Evolutionary conservation across 1,140 invertebrate species (phyloP).

Genomic region (Oppia nitens): DNA sequence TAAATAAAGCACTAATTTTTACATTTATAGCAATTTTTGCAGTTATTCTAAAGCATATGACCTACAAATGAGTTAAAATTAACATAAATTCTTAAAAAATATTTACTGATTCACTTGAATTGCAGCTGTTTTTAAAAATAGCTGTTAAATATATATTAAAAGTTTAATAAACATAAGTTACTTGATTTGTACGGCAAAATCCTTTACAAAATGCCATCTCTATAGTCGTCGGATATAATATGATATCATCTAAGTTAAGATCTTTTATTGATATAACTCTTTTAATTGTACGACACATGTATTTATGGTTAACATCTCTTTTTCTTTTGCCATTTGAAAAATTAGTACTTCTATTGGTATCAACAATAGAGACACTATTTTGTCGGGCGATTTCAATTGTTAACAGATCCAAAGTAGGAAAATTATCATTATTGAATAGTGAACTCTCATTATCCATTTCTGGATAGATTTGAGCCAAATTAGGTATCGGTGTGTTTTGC

Average conservation of each 20-base stretch:
- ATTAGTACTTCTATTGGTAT: too few relatives aligned
- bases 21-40: too few relatives aligned
- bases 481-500: constrained; percentile 1
- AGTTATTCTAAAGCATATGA: too few relatives aligned
- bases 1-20: too few relatives aligned
- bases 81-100: too few relatives aligned
- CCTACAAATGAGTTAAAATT: too few relatives aligned
- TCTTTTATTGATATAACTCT: not conserved
- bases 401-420: constrained; percentile 8
- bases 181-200: not conserved
- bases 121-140: too few relatives aligned
- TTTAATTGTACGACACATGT: not conserved
- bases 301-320: too few relatives aligned
- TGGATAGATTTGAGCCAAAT: constrained; percentile 6
- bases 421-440: not conserved
- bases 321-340: not conserved
- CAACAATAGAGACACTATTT: not conserved
- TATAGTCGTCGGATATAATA: not conserved
- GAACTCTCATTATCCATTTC: not conserved
- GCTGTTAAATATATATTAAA: too few relatives aligned
- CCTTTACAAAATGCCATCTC: not conserved
- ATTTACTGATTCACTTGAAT: too few relatives aligned
- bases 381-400: not conserved
- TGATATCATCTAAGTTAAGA: not conserved
- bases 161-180: too few relatives aligned